These are phyloP conservation scores for Misgurnus anguillicaudatus DNA, from an alignment of 2,113 vertebrate species.

Conservation along the genomic window DNA sequence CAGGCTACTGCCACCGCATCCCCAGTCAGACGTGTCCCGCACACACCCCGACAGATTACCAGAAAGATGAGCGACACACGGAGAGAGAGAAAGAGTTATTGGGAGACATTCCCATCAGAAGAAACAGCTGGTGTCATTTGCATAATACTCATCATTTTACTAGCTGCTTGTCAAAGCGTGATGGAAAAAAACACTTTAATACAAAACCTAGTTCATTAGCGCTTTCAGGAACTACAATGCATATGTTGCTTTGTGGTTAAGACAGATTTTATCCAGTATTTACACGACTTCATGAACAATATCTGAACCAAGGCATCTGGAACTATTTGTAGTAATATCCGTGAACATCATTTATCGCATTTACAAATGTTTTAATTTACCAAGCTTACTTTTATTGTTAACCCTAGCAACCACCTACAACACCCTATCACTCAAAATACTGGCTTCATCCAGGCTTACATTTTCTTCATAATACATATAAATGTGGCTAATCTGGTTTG, in stretches of 20 bases:
- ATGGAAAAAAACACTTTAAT: slow-evolving; percentile 48
- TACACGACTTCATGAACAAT: slow-evolving; percentile 8
- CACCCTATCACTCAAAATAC: no score
- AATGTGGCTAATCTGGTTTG: no score
- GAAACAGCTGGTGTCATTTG: slow-evolving; percentile 67
- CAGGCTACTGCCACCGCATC: background rate
- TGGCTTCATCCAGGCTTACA: no score
- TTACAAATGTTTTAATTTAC: slow-evolving; percentile 3
- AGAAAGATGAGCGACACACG: slow-evolving; percentile 25
- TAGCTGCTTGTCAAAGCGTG: slow-evolving; percentile 57
- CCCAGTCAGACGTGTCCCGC: slow-evolving; percentile 37
- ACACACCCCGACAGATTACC: slow-evolving; percentile 35
- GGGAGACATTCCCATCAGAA: slow-evolving; percentile 54
- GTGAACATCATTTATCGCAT: slow-evolving; percentile 4
- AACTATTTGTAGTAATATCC: background rate
- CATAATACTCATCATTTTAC: slow-evolving; percentile 64
- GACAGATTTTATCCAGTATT: slow-evolving; percentile 36
- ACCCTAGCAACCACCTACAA: no score
- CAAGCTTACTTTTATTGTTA: background rate
- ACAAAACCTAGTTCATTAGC: slow-evolving; percentile 53
- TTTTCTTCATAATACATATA: no score
- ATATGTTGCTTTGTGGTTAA: slow-evolving; percentile 42
- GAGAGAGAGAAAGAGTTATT: slow-evolving; percentile 26
- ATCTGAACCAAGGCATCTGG: slow-evolving; percentile 21
- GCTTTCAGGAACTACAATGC: slow-evolving; percentile 28